Base-by-base conservation (phyloP, 2,888 invertebrate species). In the Schizaphis graminum region DNA sequence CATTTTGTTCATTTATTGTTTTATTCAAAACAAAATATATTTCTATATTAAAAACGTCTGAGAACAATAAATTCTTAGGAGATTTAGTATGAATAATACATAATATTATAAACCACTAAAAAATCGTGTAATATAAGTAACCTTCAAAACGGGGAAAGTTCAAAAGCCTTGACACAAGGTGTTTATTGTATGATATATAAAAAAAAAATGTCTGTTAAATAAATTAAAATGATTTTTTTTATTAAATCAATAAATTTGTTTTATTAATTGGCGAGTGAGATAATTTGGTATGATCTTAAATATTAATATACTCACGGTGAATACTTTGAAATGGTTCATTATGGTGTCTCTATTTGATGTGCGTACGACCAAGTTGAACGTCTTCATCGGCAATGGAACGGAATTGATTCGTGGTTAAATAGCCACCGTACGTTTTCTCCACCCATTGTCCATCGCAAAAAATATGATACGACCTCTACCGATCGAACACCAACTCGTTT, bases 381-480 rank as follows among this genome's bases (percentile, higher is more conserved):
- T 94, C 90, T 86, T 94, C 94, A 53, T 94, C 94, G 91, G 85
- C 90, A 91, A 49, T 91, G 94, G 61, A 91, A 86, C 86, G 61
- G 53, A 88, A 93, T 91, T 24, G 94, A 84, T 86, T 86, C 90
- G 57, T 67, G 61, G 91, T 94, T 94, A 94, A 94, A 94, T 94
- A 94, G 94, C 90, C 53, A 86, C 53, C 90, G 67, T 49, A 1
- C 91, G 94, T 91, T 90, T 91, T 94, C 94, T 94, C 94, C 94
- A 87, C 90, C 94, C 94, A 91, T 94, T 85, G 93, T 91, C 91
- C 91, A 67, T 44, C 90, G 67, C 41, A 67, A 90, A 61, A 61
- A 61, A 86, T 94, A 88, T 56, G 56, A 93, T 61, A 94, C 94
- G 94, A 94, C 94, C 94, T 94, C 94, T 94, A 67, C 61, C 94